Evolutionary conservation across 2,888 invertebrate genomes (phyloP).

Genomic region (Brachypalpus laphriformis): DNA sequence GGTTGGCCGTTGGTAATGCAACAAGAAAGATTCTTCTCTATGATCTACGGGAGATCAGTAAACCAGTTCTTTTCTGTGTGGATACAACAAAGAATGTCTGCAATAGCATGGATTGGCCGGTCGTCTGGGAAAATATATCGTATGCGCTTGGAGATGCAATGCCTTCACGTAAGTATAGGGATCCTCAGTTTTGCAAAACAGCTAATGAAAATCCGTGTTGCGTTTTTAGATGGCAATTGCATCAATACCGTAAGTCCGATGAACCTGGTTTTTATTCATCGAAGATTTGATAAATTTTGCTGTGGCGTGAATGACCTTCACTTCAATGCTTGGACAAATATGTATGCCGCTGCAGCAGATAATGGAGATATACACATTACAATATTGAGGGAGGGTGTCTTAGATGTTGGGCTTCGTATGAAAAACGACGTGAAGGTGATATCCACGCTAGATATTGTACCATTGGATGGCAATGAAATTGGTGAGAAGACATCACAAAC

Average conservation of each 20-base stretch:
- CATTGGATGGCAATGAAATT: conserved; percentile 68
- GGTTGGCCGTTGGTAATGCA: conserved; percentile 77
- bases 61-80: conserved; percentile 76
- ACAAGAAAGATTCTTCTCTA: conserved; percentile 77
- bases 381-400: conserved; percentile 75
- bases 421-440: conserved; percentile 62
- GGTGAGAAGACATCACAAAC: conserved; percentile 1
- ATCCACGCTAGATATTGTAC: conserved; percentile 76
- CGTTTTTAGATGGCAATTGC: conserved; percentile 55
- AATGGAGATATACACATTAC: conserved; percentile 79
- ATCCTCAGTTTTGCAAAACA: background rate
- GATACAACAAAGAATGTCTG: conserved; percentile 76
- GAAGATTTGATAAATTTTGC: conserved; percentile 75
- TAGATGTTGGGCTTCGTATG: conserved; percentile 70
- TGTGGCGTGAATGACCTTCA: conserved; percentile 76
- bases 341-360: conserved; percentile 75
- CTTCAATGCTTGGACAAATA: conserved; percentile 76
- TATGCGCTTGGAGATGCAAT: conserved; percentile 76
- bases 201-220: background rate
- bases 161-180: conserved; percentile 76
- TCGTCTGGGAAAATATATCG: conserved; percentile 78
- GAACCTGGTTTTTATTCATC: conserved; percentile 63
- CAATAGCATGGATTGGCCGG: conserved; percentile 78
- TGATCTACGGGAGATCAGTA: conserved; percentile 77
- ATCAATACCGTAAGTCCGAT: conserved; percentile 76